Percentiles rank a stretch among this genome's conserved stretches.
Evolutionary conservation across 2,113 vertebrate genomes (phyloP).

Genomic region (Eurystomus gularis): DNA sequence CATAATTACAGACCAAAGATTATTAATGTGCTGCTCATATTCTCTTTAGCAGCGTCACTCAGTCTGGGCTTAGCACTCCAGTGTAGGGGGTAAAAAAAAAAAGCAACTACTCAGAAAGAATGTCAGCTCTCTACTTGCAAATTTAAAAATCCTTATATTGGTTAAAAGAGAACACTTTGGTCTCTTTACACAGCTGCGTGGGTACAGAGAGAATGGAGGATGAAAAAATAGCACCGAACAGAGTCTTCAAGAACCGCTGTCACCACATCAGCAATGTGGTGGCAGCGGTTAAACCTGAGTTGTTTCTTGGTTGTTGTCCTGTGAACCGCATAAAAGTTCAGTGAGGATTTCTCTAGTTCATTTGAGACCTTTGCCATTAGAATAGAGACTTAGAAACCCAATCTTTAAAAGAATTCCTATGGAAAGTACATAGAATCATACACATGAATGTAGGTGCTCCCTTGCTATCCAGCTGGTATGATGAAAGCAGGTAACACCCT

Average conservation of each 20-base stretch:
- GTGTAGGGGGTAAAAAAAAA: not conserved
- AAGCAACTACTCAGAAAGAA: not conserved
- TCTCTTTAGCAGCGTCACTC: not conserved
- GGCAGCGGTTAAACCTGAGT: not conserved
- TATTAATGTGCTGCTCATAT: not conserved
- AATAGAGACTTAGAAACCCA: not conserved
- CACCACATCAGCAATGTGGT: not conserved
- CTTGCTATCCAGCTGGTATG: not conserved
- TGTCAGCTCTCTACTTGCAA: not conserved
- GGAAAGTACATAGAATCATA: not conserved
- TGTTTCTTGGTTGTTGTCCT: not conserved
- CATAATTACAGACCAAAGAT: slow-evolving; percentile 37
- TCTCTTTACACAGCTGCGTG: not conserved
- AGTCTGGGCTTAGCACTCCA: not conserved
- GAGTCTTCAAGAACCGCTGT: not conserved
- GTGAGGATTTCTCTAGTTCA: not conserved
- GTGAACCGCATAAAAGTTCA: not conserved
- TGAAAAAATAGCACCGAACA: not conserved
- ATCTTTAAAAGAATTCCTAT: not conserved
- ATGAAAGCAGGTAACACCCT: not conserved
- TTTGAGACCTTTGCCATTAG: not conserved
- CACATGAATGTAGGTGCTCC: not conserved
- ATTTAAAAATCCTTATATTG: not conserved
- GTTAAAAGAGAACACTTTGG: not conserved
- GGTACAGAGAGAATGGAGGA: not conserved